Evolutionary conservation across 2,888 invertebrate species (phyloP), one percentile per base, ranked within the genome.

Genomic region (Perithous albicinctus): DNA sequence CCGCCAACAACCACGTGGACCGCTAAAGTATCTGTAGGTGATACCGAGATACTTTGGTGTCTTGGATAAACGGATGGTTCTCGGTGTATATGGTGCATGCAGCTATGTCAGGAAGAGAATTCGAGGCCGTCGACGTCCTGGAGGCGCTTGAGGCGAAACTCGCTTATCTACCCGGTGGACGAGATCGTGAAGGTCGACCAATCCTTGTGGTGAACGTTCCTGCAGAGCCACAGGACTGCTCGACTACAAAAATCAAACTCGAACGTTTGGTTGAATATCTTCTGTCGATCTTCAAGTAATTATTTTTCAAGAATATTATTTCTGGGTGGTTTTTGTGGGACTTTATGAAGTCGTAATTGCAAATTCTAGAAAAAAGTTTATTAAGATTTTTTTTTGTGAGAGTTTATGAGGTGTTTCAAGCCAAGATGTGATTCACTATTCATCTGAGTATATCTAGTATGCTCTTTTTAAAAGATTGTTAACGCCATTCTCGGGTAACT

Each of bases 81-180:
- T 54, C 18, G 29, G 8, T 32, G 29, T 56, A 10, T 15, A 35
- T 56, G 56, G 32, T 54, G 26, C 38, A 20, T 35, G 32, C 56
- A 81, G 79, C 69, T 10, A 85, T 91, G 91, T 85, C 89, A 67
- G 82, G 77, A 75, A 86, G 85, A 75, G 85, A 83, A 73, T 59
- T 91, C 89, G 94, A 95, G 93, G 95, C 95, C 86, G 93, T 93
- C 89, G 93, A 94, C 86, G 94, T 95, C 86, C 92, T 94, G 91
- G 94, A 94, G 88, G 94, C 94, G 82, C 93, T 96, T 87, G 94
- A 95, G 92, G 94, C 94, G 85, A 94, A 94, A 87, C 93, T 94
- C 85, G 95, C 94, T 77, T 94, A 94, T 90, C 92, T 96, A 84
- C 95, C 96, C 78, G 96, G 96, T 85, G 95, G 96, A 85, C 93